A percentile compares a stretch with the other conserved stretches of the same genome.
Evolutionary conservation across 2,888 invertebrate species (phyloP).

Genomic region (Lordiphosa andalusiaca): DNA sequence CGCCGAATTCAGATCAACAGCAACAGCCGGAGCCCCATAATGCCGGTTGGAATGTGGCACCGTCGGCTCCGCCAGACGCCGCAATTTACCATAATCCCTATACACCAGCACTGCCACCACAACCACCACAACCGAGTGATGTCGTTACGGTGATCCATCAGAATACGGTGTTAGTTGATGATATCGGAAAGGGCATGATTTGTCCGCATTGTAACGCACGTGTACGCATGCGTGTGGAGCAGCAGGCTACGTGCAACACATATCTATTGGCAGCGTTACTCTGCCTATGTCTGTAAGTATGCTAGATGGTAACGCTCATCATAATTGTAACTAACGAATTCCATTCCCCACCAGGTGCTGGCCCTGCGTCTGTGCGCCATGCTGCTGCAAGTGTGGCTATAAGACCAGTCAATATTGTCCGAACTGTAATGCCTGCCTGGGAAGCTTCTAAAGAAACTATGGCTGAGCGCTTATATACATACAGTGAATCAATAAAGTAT

Average conservation of each 20-base stretch:
- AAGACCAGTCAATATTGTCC: constrained; percentile 47
- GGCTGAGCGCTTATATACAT: not conserved
- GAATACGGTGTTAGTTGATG: constrained; percentile 25
- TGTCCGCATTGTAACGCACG: constrained; percentile 46
- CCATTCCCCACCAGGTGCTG: constrained; percentile 30
- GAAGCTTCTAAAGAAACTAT: constrained; percentile 33
- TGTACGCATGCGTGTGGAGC: constrained; percentile 27
- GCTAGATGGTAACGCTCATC: no score
- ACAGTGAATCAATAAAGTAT: no score
- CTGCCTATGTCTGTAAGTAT: constrained; percentile 43
- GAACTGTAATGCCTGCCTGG: constrained; percentile 51
- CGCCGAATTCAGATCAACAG: constrained; percentile 3
- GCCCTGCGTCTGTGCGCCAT: constrained; percentile 57
- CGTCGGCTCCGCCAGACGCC: constrained; percentile 26
- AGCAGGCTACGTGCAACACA: constrained; percentile 47
- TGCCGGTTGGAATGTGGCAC: not conserved
- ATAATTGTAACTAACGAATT: not conserved
- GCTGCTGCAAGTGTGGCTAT: constrained; percentile 53
- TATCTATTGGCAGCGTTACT: constrained; percentile 38
- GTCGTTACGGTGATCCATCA: constrained; percentile 21
- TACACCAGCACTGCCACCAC: not conserved
- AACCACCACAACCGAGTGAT: not conserved
- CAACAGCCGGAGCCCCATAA: not conserved
- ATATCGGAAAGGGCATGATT: constrained; percentile 25
- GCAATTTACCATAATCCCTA: not conserved